A percentile compares a stretch with the other conserved stretches of the same genome.
phyloP scores from a whole-genome alignment of 2,888 invertebrate species.

The Eudemis profundana region DNA sequence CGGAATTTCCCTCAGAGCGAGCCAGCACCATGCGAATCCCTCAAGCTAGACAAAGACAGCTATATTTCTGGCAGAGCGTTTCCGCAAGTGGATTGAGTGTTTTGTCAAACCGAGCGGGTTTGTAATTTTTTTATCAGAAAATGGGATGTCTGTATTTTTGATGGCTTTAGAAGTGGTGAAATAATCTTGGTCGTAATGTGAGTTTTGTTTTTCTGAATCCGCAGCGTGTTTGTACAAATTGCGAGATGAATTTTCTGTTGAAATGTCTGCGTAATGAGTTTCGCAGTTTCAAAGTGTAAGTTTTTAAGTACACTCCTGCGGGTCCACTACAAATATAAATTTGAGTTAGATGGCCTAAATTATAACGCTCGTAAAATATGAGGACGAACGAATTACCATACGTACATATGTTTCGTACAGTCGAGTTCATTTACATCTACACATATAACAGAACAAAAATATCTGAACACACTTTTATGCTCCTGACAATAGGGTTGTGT shows the following conservation, averaged over 20 bases:
- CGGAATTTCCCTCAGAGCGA: constrained; percentile 21
- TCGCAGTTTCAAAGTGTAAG: not conserved
- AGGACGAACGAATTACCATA: not conserved
- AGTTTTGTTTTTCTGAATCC: constrained; percentile 3
- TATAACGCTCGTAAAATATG: not conserved
- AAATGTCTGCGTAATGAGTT: not conserved
- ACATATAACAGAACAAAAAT: too few relatives aligned
- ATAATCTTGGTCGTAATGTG: not conserved
- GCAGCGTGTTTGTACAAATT: not conserved
- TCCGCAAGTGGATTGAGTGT: constrained; percentile 38
- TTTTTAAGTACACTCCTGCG: not conserved
- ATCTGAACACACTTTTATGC: too few relatives aligned
- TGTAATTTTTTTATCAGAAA: constrained; percentile 42
- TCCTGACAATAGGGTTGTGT: too few relatives aligned
- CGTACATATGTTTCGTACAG: too few relatives aligned
- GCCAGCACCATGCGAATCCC: not conserved
- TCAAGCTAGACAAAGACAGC: constrained; percentile 26
- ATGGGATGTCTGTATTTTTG: constrained; percentile 41
- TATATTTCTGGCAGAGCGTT: constrained; percentile 41
- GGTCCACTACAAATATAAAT: not conserved
- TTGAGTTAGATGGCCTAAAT: not conserved
- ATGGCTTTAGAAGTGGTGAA: constrained; percentile 26
- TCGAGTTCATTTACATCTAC: too few relatives aligned
- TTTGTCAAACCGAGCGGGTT: constrained; percentile 36
- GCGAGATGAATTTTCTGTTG: not conserved